Conservation (phyloP, 1,140 invertebrate genomes). For the Zaprionus tsacasi region DNA sequence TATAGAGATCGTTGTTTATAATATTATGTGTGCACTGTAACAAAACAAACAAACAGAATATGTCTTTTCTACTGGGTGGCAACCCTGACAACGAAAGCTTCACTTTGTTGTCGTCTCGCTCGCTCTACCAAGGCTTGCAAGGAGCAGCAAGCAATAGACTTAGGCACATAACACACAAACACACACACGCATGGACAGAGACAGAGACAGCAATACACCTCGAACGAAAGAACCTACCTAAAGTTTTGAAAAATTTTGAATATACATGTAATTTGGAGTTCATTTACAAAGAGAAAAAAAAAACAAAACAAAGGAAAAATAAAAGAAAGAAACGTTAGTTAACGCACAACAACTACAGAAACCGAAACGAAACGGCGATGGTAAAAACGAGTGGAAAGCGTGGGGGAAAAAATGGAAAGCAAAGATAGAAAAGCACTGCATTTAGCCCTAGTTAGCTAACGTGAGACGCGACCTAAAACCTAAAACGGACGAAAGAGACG, state of each 20-base stretch:
- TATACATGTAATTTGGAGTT: constrained; percentile 45
- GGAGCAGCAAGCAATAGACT: constrained; percentile 54
- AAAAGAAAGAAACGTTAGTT: constrained; percentile 21
- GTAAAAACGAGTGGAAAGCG: constrained; percentile 1
- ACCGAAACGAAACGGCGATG: constrained; percentile 4
- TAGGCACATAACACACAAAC: constrained; percentile 31
- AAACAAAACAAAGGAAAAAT: constrained; percentile 8
- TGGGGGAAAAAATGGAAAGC: background rate
- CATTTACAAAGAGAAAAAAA: constrained; percentile 38
- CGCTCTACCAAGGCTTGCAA: constrained; percentile 25
- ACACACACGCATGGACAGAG: constrained; percentile 5
- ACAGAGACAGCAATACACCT: constrained; percentile 31
- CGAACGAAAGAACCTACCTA: constrained; percentile 71
- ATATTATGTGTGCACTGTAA: constrained; percentile 16
- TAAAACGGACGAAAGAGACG: constrained; percentile 27
- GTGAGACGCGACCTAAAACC: constrained; percentile 4
- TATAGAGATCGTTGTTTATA: constrained; percentile 36
- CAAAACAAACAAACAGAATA: constrained; percentile 17
- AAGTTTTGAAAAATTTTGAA: constrained; percentile 56
- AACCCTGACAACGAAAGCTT: constrained; percentile 6
- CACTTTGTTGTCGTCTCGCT: constrained; percentile 32
- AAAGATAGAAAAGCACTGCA: constrained; percentile 41
- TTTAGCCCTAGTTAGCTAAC: constrained; percentile 36
- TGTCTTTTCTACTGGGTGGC: constrained; percentile 39
- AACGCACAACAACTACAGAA: constrained; percentile 30